Percentiles rank a stretch among this genome's conserved stretches.
phyloP scores from a whole-genome alignment of 2,888 invertebrate genomes.

The Spodoptera exigua region DNA sequence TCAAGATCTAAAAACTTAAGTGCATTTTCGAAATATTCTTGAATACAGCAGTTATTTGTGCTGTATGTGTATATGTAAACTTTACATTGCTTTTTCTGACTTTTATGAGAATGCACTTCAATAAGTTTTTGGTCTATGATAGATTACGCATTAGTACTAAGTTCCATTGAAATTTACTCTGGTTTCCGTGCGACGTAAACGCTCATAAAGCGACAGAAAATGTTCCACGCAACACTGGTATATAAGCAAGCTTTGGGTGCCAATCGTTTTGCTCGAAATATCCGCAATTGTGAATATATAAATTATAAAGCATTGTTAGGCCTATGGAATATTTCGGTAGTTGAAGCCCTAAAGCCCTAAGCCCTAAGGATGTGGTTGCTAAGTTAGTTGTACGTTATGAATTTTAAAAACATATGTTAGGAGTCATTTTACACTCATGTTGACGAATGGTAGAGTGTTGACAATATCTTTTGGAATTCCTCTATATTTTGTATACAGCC shows the following conservation, averaged over 20 bases:
- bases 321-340: conserved; percentile 62
- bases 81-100: too few species aligned
- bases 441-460: conserved; percentile 83
- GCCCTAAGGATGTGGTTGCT: conserved; percentile 52
- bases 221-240: conserved; percentile 60
- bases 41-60: too few species aligned
- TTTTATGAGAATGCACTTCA: too few species aligned
- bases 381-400: conserved; percentile 70
- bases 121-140: too few species aligned
- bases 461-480: conserved; percentile 88
- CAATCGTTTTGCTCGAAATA: conserved; percentile 67
- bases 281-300: conserved; percentile 54
- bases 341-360: conserved; percentile 14
- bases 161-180: too few species aligned
- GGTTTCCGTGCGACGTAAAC: too few species aligned
- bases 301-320: conserved; percentile 61
- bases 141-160: too few species aligned
- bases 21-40: too few species aligned
- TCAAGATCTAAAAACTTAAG: too few species aligned
- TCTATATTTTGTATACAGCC: conserved; percentile 89
- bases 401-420: conserved; percentile 76
- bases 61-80: too few species aligned
- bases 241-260: conserved; percentile 67
- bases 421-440: conserved; percentile 80
- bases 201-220: conserved; percentile 36